phyloP scores from a whole-genome alignment of 2,888 invertebrate species.

The Oxystoma pomonae region DNA sequence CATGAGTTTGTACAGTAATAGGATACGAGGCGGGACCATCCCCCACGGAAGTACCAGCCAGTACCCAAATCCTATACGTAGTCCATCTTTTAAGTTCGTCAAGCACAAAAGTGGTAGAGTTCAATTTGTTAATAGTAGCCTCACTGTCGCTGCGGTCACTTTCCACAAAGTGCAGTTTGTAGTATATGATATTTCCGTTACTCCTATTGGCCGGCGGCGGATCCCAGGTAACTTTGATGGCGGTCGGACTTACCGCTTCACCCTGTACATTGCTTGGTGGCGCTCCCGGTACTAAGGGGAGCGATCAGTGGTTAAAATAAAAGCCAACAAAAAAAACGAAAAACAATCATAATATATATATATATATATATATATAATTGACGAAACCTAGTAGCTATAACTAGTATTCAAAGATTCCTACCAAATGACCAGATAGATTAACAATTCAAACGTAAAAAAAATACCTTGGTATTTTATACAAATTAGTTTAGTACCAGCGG shows the following conservation, averaged over 20 bases:
- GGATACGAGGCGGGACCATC: slow-evolving; percentile 93
- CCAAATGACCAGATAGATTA: too few species aligned
- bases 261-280: slow-evolving; percentile 93
- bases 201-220: slow-evolving; percentile 88
- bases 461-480: too few species aligned
- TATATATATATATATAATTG: too few species aligned
- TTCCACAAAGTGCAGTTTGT: slow-evolving; percentile 89
- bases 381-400: too few species aligned
- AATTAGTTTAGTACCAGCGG: too few species aligned
- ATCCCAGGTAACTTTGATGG: slow-evolving; percentile 86
- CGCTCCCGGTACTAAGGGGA: slow-evolving; percentile 86
- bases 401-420: too few species aligned
- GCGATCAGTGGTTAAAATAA: slow-evolving; percentile 29
- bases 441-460: too few species aligned
- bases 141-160: slow-evolving; percentile 80
- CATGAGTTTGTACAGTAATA: slow-evolving; percentile 89
- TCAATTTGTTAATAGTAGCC: slow-evolving; percentile 74
- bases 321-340: neutral
- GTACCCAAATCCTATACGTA: slow-evolving; percentile 93
- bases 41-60: slow-evolving; percentile 94
- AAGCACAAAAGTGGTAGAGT: slow-evolving; percentile 77
- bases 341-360: too few species aligned
- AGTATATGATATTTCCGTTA: slow-evolving; percentile 91
- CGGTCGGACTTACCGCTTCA: slow-evolving; percentile 81
- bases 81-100: slow-evolving; percentile 93